Evolutionary conservation across 1,140 invertebrate genomes (phyloP).

Genomic region (Telenomus remus): DNA sequence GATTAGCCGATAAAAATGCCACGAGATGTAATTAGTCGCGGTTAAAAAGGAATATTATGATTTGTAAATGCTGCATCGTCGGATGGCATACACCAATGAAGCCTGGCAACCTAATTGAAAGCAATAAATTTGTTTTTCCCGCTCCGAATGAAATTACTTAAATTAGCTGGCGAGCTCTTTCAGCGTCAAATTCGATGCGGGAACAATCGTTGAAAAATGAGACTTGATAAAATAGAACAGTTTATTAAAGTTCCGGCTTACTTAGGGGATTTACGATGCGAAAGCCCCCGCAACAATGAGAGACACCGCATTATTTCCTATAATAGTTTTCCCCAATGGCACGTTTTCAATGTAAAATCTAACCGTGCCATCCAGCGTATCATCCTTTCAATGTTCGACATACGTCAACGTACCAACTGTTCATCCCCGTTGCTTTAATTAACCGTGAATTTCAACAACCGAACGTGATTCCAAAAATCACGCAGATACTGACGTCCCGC

Average conservation of each 20-base stretch:
- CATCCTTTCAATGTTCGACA: conserved; percentile 25
- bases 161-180: conserved; percentile 32
- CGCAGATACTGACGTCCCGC: neutral
- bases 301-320: conserved; percentile 37
- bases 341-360: conserved; percentile 34
- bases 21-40: no score
- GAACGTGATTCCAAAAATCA: conserved; percentile 1
- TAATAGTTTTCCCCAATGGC: conserved; percentile 40
- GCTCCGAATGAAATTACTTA: conserved; percentile 8
- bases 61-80: no score
- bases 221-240: conserved; percentile 35
- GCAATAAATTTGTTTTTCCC: conserved; percentile 20
- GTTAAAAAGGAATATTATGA: no score
- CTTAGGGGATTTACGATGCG: conserved; percentile 40
- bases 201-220: conserved; percentile 48
- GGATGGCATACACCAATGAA: neutral
- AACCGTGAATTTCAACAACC: conserved; percentile 22
- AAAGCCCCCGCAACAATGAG: conserved; percentile 40
- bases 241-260: conserved; percentile 49
- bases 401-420: conserved; percentile 26
- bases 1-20: no score
- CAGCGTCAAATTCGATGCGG: conserved; percentile 27
- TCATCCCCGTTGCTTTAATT: conserved; percentile 15
- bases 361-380: conserved; percentile 5
- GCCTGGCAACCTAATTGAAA: conserved; percentile 12